Conservation (phyloP, 2,797 vertebrate genomes). For the Characodon lateralis region DNA sequence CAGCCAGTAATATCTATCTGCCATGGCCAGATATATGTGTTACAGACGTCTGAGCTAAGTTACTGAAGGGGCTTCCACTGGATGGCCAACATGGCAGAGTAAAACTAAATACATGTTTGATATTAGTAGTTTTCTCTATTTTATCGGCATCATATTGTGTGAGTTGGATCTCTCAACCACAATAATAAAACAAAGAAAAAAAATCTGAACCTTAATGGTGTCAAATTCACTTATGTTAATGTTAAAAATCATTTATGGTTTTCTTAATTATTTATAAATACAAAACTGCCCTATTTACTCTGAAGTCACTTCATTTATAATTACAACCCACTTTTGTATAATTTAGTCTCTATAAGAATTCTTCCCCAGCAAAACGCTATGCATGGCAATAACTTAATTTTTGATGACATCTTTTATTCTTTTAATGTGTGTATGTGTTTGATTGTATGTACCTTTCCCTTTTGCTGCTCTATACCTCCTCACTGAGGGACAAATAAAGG, state of each 20-base stretch:
- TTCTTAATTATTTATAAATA: background rate
- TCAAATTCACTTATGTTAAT: background rate
- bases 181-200: background rate
- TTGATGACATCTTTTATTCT: too few relatives aligned
- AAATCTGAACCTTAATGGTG: background rate
- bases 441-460: too few relatives aligned
- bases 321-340: too few relatives aligned
- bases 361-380: too few relatives aligned
- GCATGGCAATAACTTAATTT: too few relatives aligned
- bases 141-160: background rate
- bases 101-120: slow-evolving; percentile 30
- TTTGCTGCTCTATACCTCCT: too few relatives aligned
- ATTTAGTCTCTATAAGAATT: too few relatives aligned
- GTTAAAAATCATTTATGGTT: background rate
- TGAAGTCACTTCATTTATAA: too few relatives aligned
- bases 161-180: background rate
- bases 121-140: background rate
- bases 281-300: background rate
- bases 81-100: slow-evolving; percentile 34
- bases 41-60: slow-evolving; percentile 64
- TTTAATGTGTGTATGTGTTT: too few relatives aligned
- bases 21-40: slow-evolving; percentile 53
- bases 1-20: slow-evolving; percentile 11
- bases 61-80: slow-evolving; percentile 44
- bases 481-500: too few relatives aligned